Evolutionary conservation across 2,797 vertebrate genomes (phyloP).

Genomic region (Threskiornis aethiopicus): DNA sequence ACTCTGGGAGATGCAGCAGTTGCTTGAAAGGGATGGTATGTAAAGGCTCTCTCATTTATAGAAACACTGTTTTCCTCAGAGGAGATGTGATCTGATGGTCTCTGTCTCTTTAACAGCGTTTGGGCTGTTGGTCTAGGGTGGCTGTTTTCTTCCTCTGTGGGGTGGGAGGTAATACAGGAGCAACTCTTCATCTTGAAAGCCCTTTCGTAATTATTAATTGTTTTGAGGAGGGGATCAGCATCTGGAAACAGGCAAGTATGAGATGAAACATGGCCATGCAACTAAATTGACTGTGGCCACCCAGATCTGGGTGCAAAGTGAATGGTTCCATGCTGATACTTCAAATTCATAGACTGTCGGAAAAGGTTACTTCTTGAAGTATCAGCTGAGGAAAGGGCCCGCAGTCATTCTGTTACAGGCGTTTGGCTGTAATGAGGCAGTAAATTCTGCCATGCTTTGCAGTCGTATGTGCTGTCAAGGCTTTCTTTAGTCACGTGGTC

Average conservation of each 20-base stretch:
- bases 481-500: conserved; percentile 74
- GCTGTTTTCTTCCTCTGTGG: not conserved
- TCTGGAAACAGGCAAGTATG: not conserved
- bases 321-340: not conserved
- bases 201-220: not conserved
- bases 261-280: not conserved
- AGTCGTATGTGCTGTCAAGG: conserved; percentile 81
- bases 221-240: not conserved
- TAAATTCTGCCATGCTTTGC: not conserved
- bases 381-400: not conserved
- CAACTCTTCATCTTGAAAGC: not conserved
- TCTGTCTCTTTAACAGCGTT: not conserved
- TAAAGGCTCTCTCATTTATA: not conserved
- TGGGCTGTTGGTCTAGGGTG: not conserved
- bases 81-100: not conserved
- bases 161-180: not conserved
- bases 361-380: not conserved
- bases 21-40: not conserved
- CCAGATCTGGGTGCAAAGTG: not conserved
- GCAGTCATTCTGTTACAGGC: not conserved
- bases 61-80: not conserved
- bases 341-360: not conserved
- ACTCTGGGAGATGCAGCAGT: not conserved
- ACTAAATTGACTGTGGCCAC: not conserved
- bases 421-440: not conserved